Evolutionary conservation across 2,797 vertebrate genomes (phyloP), one percentile per base, ranked within the genome.

Genomic region (Xenops minutus): DNA sequence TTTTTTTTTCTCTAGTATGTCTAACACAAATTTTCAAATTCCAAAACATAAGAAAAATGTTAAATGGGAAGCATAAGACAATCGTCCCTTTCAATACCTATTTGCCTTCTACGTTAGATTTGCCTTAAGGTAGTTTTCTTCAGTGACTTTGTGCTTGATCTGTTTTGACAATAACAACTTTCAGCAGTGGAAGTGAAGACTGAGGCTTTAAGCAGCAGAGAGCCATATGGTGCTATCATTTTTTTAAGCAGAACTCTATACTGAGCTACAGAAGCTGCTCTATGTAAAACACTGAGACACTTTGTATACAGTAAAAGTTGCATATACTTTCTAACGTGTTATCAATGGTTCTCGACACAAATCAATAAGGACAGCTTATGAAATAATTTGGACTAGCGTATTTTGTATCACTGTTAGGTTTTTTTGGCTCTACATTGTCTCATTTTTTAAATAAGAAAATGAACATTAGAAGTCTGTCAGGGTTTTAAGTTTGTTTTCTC

Each of bases 121-220:
- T 63, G 58, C 79, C 34, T 83, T 56, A 76, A 80, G 54, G 49
- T 56, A 80, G 77, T 71, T 83, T 83, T 71, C 61, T 81, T 72
- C 61, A 85, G 56, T 66, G 85, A 56, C 44, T 71, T 71, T 80
- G 68, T 80, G 56, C 41, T 77, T 86, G 36, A 93, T 90, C 32
- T 80, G 9, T 92, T 95, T 80, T 92, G 68, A 89, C 85, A 92
- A 23, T 58, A 85, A 89, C 44, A 79, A 52, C 64, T 95, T 89
- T 58, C 49, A 85, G 16, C 48, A 92, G 30, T 1, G 17, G 20
- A 92, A 43, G 23, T n/a, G 64, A 36, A 66, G 56, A 67, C 26
- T 44, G 54, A 81, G 41, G 32, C 44, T 74, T 52, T 71, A 32
- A 77, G 32, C 44, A 83, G 56, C 49, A 52, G 18, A 73, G 18